Evolutionary conservation across 2,797 vertebrate genomes (phyloP).

Genomic region (Lophotriccus pileatus): DNA sequence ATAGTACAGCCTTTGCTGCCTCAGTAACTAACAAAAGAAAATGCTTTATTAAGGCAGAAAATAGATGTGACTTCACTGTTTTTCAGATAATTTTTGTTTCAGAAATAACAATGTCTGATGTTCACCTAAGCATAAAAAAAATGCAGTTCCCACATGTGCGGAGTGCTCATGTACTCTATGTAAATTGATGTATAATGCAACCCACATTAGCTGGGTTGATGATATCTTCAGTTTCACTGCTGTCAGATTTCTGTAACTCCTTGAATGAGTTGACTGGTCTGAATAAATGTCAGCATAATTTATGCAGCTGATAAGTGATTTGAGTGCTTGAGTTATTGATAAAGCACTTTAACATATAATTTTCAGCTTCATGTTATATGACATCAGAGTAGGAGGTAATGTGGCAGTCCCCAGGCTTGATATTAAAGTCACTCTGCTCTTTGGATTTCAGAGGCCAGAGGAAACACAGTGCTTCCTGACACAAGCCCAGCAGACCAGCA

Average conservation of each 20-base stretch:
- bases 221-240: slow-evolving; percentile 77
- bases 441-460: slow-evolving; percentile 86
- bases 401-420: slow-evolving; percentile 50
- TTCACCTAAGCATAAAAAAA: slow-evolving; percentile 70
- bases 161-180: slow-evolving; percentile 56
- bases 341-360: slow-evolving; percentile 84
- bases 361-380: slow-evolving; percentile 73
- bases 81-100: slow-evolving; percentile 70
- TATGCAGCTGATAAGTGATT: slow-evolving; percentile 79
- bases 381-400: slow-evolving; percentile 71
- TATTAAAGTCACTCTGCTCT: slow-evolving; percentile 70
- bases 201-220: slow-evolving; percentile 68
- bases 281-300: slow-evolving; percentile 79
- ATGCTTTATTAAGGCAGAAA: slow-evolving; percentile 8
- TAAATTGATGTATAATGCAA: slow-evolving; percentile 83
- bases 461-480: slow-evolving; percentile 86
- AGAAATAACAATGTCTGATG: slow-evolving; percentile 79
- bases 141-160: neutral
- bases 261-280: slow-evolving; percentile 74
- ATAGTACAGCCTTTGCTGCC: neutral
- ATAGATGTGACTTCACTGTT: slow-evolving; percentile 29
- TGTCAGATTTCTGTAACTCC: slow-evolving; percentile 77
- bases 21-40: neutral
- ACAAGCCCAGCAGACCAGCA: slow-evolving; percentile 87
- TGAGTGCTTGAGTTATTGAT: slow-evolving; percentile 83